phyloP scores from a whole-genome alignment of 2,888 invertebrate genomes.

The Hololepta plana region DNA sequence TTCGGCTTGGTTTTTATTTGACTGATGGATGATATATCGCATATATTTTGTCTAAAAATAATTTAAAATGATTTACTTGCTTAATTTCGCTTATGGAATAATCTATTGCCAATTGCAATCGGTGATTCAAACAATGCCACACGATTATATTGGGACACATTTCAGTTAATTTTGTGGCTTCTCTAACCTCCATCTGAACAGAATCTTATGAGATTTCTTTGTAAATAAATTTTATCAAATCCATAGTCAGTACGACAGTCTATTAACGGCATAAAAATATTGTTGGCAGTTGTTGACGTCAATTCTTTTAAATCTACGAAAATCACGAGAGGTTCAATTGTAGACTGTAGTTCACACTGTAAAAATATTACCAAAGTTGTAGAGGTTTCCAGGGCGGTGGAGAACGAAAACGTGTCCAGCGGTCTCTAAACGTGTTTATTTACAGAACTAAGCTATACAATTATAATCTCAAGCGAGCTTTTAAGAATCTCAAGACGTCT shows the following conservation, averaged over 20 bases:
- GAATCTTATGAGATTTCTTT: constrained; percentile 5
- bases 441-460: too few relatives aligned
- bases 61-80: constrained; percentile 9
- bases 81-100: constrained; percentile 9
- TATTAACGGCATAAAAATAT: constrained; percentile 6
- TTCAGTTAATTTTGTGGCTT: constrained; percentile 3
- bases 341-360: constrained; percentile 6
- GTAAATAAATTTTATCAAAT: constrained; percentile 9
- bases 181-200: constrained; percentile 7
- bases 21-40: too few relatives aligned
- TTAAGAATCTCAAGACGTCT: too few relatives aligned
- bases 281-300: constrained; percentile 7
- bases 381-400: constrained; percentile 6
- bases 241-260: too few relatives aligned
- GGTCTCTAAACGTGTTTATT: too few relatives aligned
- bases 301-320: constrained; percentile 8
- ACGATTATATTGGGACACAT: too few relatives aligned
- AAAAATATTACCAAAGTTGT: constrained; percentile 7
- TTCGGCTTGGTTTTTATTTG: constrained; percentile 7
- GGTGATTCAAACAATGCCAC: constrained; percentile 9
- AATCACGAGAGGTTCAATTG: constrained; percentile 7
- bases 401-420: too few relatives aligned
- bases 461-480: too few relatives aligned
- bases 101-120: constrained; percentile 9
- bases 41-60: too few relatives aligned